Evolutionary conservation across 2,888 invertebrate species (phyloP).

Genomic region (Drosophila lacicola): DNA sequence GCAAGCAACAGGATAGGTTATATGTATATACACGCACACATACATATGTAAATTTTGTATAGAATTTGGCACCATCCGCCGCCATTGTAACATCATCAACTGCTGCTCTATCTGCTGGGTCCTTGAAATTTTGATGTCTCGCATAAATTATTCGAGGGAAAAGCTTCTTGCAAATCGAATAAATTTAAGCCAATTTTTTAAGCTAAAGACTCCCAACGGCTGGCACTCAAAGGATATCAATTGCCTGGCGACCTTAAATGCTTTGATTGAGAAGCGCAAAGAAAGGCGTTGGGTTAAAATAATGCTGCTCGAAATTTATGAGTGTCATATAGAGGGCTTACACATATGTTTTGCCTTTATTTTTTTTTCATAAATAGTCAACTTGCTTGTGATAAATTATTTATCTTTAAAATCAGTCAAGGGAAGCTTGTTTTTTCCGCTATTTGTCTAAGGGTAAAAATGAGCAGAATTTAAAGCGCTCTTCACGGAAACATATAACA

Average conservation of each 20-base stretch:
- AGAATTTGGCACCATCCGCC: conserved; percentile 43
- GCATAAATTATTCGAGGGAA: conserved; percentile 68
- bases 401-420: background rate
- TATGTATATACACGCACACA: conserved; percentile 5
- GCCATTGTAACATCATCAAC: conserved; percentile 5
- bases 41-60: conserved; percentile 21
- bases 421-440: background rate
- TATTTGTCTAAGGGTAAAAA: too few relatives aligned
- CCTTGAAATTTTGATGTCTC: conserved; percentile 67
- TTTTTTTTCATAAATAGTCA: too few relatives aligned
- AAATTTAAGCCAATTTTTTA: conserved; percentile 74
- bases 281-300: conserved; percentile 2
- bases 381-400: background rate
- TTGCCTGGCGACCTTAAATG: conserved; percentile 43
- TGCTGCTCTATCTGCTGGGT: conserved; percentile 18
- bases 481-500: too few relatives aligned
- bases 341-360: too few relatives aligned
- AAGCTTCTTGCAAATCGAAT: conserved; percentile 66
- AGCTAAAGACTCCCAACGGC: conserved; percentile 8
- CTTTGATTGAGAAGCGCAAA: conserved; percentile 29
- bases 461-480: too few relatives aligned
- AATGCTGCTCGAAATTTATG: conserved; percentile 8
- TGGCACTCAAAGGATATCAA: conserved; percentile 47
- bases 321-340: conserved; percentile 1
- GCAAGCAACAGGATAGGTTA: conserved; percentile 49